These are phyloP conservation scores for Rhinoraja longicauda DNA, from an alignment of 2,797 vertebrate species.

Conservation along the genomic window DNA sequence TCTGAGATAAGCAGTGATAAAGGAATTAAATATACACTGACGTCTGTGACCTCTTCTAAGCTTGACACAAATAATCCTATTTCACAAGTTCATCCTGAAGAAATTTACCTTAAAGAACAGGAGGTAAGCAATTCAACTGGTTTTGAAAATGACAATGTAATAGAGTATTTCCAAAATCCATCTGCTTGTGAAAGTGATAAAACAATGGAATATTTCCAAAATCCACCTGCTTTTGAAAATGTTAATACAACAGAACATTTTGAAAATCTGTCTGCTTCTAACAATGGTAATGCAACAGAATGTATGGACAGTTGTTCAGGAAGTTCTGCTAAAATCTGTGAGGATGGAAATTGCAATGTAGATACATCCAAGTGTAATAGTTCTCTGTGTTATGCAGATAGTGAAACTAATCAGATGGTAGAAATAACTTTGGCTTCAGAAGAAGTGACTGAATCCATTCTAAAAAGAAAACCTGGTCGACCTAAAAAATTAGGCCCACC, in stretches of 20 bases:
- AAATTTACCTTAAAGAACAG: neutral
- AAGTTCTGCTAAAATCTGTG: neutral
- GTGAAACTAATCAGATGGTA: neutral
- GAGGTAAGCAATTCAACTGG: neutral
- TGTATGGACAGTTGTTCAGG: slow-evolving; percentile 21
- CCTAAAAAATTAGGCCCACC: slow-evolving; percentile 86
- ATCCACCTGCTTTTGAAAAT: neutral
- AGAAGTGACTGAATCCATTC: slow-evolving; percentile 49
- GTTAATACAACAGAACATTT: neutral
- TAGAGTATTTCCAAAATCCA: neutral
- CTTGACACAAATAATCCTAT: slow-evolving; percentile 54
- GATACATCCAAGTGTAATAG: neutral
- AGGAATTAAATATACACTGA: slow-evolving; percentile 83
- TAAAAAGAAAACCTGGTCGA: slow-evolving; percentile 82
- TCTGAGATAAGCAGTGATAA: slow-evolving; percentile 73
- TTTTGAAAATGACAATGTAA: neutral
- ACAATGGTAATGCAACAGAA: neutral
- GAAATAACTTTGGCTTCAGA: slow-evolving; percentile 14
- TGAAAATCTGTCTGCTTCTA: neutral
- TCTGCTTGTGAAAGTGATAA: neutral
- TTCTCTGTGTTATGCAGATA: neutral
- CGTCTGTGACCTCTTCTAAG: slow-evolving; percentile 63
- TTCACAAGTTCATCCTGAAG: neutral
- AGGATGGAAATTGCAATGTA: neutral
- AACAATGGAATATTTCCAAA: neutral